Evolutionary conservation across 2,797 vertebrate species (phyloP), one percentile per base, ranked within the genome.

Genomic region (Rhinatrema bivittatum): DNA sequence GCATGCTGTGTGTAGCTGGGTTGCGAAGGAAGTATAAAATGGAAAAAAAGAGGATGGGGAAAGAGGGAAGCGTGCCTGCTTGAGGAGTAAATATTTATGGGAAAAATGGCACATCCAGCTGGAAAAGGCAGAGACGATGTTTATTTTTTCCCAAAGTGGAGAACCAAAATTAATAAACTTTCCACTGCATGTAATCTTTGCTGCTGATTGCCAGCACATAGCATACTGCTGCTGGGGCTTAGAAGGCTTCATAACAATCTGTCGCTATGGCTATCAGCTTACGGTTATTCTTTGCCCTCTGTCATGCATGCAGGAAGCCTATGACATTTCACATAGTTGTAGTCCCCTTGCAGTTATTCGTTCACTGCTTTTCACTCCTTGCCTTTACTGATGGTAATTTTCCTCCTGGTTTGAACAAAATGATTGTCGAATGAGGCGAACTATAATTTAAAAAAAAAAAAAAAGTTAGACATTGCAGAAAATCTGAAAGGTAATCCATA

Each of bases 191-290:
- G 6, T 35, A 36, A 32, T 40, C 50, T n/a, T n/a, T n/a, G n/a
- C n/a, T 36, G 19, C 26, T 26, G 39, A 24, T 37, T 48, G 65
- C 42, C 48, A 30, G 20, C 42, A 24, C 5, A 29, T 6, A 3
- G 6, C 8, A 42, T 62, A 32, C 22, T 49, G 16, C 18, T 52
- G 48, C 29, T 16, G 39, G 58, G 36, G 32, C 14, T 42, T 46
- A 13, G 10, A 12, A 23, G 15, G 25, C 29, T 62, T 42, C 2
- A 0, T 9, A 19, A 42, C 33, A 42, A 13, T 38, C 18, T 62
- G 39, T 52, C 42, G 44, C 11, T 33, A 5, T 18, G 1, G 3
- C 37, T 25, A 34, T 28, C 39, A 1, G 4, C 36, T 28, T 31
- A 23, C 14, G 12, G 13, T 20, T 18, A 29, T 14, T 1, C n/a